These are phyloP conservation scores for Rhinogobius similis DNA, from an alignment of 2,113 vertebrate species.

Conservation along the genomic window DNA sequence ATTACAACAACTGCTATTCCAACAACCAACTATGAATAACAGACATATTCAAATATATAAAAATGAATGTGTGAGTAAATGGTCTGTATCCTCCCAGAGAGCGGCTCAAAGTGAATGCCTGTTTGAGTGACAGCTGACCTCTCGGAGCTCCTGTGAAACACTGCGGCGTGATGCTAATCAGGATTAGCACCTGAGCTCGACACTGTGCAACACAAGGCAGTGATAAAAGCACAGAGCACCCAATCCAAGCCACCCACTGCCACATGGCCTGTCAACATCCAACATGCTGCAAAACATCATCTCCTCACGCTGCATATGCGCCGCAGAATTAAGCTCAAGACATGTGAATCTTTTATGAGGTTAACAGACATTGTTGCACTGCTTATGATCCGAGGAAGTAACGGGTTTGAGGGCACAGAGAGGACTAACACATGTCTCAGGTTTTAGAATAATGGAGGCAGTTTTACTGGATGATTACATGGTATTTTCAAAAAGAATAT, in stretches of 20 bases:
- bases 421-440: not conserved
- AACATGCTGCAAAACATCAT: not conserved
- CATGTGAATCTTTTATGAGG: not conserved
- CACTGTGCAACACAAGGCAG: constrained; percentile 3
- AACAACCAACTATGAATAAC: not conserved
- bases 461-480: too few species aligned
- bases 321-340: not conserved
- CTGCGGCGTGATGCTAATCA: constrained; percentile 49
- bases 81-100: not conserved
- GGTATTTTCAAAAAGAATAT: too few species aligned
- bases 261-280: not conserved
- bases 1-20: too few species aligned
- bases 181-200: constrained; percentile 45
- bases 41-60: not conserved
- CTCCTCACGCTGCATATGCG: not conserved
- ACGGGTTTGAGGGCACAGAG: too few species aligned
- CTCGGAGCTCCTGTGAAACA: constrained; percentile 33
- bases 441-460: too few species aligned
- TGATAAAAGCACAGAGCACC: constrained; percentile 24
- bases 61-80: not conserved
- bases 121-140: constrained; percentile 56
- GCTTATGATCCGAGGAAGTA: not conserved
- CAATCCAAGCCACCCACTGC: constrained; percentile 6
- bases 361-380: not conserved
- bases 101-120: constrained; percentile 2